A percentile compares a stretch with the other conserved stretches of the same genome.
Evolutionary conservation across 2,888 invertebrate genomes (phyloP).

Genomic region (Parnassius apollo): DNA sequence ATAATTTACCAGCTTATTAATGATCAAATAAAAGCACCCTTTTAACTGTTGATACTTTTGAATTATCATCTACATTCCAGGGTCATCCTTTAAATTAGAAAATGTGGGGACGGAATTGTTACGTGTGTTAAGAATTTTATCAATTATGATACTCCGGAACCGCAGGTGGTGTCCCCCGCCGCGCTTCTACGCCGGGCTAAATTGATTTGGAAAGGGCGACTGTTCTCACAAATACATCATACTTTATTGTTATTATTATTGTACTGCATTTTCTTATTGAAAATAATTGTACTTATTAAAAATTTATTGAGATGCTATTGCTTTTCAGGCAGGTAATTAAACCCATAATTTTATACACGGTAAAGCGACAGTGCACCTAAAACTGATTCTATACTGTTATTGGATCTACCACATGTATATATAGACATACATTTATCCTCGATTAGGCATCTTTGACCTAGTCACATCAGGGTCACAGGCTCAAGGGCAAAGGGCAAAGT

Average conservation of each 20-base stretch:
- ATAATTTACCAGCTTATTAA: constrained; percentile 16
- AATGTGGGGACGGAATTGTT: constrained; percentile 59
- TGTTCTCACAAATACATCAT: constrained; percentile 25
- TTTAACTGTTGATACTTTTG: constrained; percentile 31
- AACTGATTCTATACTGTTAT: too few relatives aligned
- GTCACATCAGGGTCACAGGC: too few relatives aligned
- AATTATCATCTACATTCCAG: constrained; percentile 22
- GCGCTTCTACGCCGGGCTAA: constrained; percentile 36
- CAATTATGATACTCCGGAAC: constrained; percentile 57
- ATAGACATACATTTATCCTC: too few relatives aligned
- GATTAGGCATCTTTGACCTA: too few relatives aligned
- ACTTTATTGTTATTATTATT: constrained; percentile 21
- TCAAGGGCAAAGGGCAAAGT: too few relatives aligned
- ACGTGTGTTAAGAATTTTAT: constrained; percentile 70
- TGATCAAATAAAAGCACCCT: constrained; percentile 22
- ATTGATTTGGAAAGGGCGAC: constrained; percentile 21
- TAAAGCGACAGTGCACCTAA: too few relatives aligned
- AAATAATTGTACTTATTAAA: constrained; percentile 13
- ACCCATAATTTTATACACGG: too few relatives aligned
- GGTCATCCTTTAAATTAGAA: constrained; percentile 51
- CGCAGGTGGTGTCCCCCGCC: constrained; percentile 51
- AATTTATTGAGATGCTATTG: constrained; percentile 1
- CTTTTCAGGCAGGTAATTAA: too few relatives aligned
- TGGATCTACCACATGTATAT: too few relatives aligned
- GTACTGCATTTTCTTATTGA: constrained; percentile 18